Evolutionary conservation across 37 sponge, comb jelly and placozoan genomes (phyloP), one percentile per base, ranked within the genome.

Genomic region (Aplysina aerophoba): DNA sequence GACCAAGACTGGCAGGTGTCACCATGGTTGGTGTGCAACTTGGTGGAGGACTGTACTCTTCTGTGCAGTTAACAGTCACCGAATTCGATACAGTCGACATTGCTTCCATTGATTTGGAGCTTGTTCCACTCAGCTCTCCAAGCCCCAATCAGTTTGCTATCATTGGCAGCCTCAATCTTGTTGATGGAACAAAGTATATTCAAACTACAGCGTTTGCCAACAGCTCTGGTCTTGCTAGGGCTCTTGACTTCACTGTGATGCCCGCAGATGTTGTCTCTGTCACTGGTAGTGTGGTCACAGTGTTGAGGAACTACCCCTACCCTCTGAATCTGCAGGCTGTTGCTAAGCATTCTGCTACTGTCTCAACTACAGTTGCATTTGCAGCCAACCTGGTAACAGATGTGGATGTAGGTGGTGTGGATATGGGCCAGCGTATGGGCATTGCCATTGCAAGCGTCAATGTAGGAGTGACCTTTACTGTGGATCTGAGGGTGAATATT

Each of bases 381-480:
- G 59, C 40, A n/a, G 84, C 81, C 11, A 62, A 63, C 35, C 39
- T 30, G 0, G 25, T 34, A 27, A 83, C 55, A 21, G 82, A 84
- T 8, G 56, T 69, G 0, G 56, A 0, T 22, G 40, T 85, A 22
- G 88, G 91, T 24, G 71, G 79, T 22, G 39, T 89, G 35, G 93
- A 92, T 61, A 78, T 90, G 30, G 93, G 93, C 17, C 35, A 37
- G 4, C 31, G 58, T 0, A n/a, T 13, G 8, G 90, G 90, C 24
- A 50, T 90, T 61, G 82, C 90, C 20, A 80, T 84, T 28, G 82
- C 88, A 31, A 85, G 88, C 62, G 85, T 89, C 4, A 19, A 34
- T 20, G 58, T 63, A 25, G 82, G 85, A 4, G 73, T 74, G 1
- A 87, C 81, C 3, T 90, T 90, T 59, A 81, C 85, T 37, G 85